Conservation (phyloP, 2,888 invertebrate genomes). For the Microdon myrmicae region DNA sequence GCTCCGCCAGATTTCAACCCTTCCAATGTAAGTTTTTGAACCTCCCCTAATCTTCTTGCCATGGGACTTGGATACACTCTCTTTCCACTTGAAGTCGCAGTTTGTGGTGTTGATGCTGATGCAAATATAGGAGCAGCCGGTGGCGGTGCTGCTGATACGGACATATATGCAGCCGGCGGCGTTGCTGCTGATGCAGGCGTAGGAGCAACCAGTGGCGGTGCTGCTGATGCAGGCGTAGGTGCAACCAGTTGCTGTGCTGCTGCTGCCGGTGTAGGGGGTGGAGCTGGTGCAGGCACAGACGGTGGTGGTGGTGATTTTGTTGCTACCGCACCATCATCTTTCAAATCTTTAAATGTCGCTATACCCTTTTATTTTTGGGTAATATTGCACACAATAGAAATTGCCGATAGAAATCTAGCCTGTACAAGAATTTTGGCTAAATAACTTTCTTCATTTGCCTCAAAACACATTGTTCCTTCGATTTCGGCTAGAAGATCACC, state of each 20-base stretch:
- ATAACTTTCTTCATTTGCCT: conserved; percentile 98
- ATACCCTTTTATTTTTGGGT: conserved; percentile 85
- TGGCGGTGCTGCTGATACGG: too few relatives aligned
- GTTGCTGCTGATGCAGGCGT: too few relatives aligned
- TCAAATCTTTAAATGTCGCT: conserved; percentile 92
- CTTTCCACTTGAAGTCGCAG: conserved; percentile 69
- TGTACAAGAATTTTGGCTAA: conserved; percentile 92
- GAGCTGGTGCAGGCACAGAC: conserved; percentile 59
- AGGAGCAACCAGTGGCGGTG: conserved; percentile 63
- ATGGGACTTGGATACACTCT: conserved; percentile 93
- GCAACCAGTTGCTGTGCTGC: conserved; percentile 58
- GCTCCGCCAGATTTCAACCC: conserved; percentile 67
- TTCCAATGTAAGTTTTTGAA: conserved; percentile 76
- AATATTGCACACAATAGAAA: conserved; percentile 97
- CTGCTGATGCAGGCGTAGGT: conserved; percentile 59
- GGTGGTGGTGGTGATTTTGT: too few relatives aligned
- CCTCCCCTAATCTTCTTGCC: conserved; percentile 88
- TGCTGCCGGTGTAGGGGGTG: conserved; percentile 55
- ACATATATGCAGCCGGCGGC: conserved; percentile 62
- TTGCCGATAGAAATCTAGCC: too few relatives aligned
- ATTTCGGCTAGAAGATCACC: conserved; percentile 99
- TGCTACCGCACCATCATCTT: conserved; percentile 76
- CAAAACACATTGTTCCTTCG: conserved; percentile 99
- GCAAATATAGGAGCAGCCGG: too few relatives aligned
- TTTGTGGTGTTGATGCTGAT: too few relatives aligned